Evolutionary conservation across 1,140 invertebrate genomes (phyloP).

Genomic region (Trichonephila clavata): DNA sequence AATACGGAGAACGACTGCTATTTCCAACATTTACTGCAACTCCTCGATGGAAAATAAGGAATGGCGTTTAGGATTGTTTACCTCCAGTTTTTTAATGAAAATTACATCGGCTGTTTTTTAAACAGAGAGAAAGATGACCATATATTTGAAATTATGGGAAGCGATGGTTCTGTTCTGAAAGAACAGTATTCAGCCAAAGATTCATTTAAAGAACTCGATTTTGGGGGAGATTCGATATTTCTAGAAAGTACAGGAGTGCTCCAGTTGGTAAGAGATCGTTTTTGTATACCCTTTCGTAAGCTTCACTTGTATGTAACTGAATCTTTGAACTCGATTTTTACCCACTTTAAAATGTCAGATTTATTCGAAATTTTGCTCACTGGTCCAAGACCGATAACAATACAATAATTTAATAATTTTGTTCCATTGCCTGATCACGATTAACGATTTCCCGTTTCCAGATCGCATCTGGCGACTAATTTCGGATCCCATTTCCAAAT

Average conservation of each 20-base stretch:
- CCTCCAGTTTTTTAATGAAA: background rate
- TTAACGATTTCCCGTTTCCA: too few species aligned
- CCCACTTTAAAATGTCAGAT: too few species aligned
- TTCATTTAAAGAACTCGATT: background rate
- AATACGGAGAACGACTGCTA: background rate
- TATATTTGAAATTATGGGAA: background rate
- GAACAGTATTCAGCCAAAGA: background rate
- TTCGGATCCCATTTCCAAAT: too few species aligned
- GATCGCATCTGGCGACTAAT: too few species aligned
- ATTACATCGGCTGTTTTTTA: background rate
- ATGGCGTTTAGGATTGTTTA: background rate
- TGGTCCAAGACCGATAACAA: too few species aligned
- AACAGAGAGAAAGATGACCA: background rate
- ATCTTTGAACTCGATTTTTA: too few species aligned
- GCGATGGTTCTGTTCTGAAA: background rate
- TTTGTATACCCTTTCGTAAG: too few species aligned
- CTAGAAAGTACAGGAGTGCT: background rate
- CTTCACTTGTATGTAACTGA: too few species aligned
- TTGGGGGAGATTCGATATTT: background rate
- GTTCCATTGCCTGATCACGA: too few species aligned
- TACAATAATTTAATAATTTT: too few species aligned
- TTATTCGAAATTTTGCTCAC: too few species aligned
- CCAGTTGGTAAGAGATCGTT: background rate
- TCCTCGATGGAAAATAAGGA: background rate
- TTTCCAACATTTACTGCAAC: background rate